Base-by-base conservation (phyloP, 1,140 invertebrate genomes). In the Drosophila watanabei region DNA sequence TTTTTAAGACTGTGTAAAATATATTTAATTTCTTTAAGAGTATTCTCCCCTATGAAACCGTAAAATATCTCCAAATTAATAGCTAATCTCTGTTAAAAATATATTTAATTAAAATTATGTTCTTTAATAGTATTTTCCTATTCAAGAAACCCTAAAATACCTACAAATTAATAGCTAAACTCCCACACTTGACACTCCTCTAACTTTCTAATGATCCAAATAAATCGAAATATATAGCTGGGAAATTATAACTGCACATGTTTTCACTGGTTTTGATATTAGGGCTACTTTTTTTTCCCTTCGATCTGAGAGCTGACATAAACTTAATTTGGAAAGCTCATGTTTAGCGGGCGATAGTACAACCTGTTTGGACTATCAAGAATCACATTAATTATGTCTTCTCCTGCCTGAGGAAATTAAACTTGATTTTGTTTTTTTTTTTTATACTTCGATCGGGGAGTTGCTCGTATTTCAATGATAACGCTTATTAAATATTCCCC, bases 311-410 rank as follows among this genome's bases (percentile, higher is more conserved):
- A 35, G 46, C 46, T 49, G 48, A 52, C 49, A 80, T 65, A 59
- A 64, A 85, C 76, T 81, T 49, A 75, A 85, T 81, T 80, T 82
- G 75, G 83, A 83, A 87, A 87, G 83, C 84, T 77, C 80, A 80
- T 82, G 83, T 80, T 82, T 56, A 69, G 52, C 43, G 37, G 61
- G 30, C 46, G 82, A 75, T 80, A 69, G 56, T 20, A 78, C 72
- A 88, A 89, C 85, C 85, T 89, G 85, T 88, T 88, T 37, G n/a
- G 51, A 30, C 71, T 85, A 88, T 90, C 86, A 71, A 77, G 72
- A 85, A 89, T 86, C 86, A 90, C 75, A 85, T 89, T 82, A 89
- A 85, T 85, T 73, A 90, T 85, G 86, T 75, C 78, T 71, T 72
- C 62, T 71, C 64, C 75, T 59, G 61, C 49, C 59, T 24, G 52